Conservation (phyloP, 1,140 invertebrate species). For the Rhizoglyphus robini region DNA sequence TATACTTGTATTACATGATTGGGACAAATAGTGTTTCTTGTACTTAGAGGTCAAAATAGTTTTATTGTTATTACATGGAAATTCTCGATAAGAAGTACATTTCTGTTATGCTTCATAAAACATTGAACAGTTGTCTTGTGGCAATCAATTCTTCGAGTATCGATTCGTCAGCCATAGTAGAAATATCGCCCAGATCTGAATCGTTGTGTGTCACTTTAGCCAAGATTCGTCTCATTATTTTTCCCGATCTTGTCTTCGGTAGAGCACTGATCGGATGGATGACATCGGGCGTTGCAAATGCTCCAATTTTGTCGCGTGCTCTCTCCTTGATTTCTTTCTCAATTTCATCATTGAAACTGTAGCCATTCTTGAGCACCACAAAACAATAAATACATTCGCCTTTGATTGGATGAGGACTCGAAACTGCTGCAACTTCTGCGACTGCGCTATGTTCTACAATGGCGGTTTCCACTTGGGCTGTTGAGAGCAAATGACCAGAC, state of each 20-base stretch:
- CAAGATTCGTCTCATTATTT: too few species aligned
- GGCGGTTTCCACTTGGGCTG: constrained; percentile 70
- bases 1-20: too few species aligned
- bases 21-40: too few species aligned
- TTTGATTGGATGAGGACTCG: too few species aligned
- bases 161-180: constrained; percentile 72
- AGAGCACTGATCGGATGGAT: constrained; percentile 78
- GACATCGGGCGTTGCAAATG: constrained; percentile 86
- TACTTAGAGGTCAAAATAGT: too few species aligned
- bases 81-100: too few species aligned
- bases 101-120: neutral
- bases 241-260: constrained; percentile 93
- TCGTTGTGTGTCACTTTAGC: constrained; percentile 80
- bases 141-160: constrained; percentile 54
- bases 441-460: constrained; percentile 65
- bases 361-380: too few species aligned
- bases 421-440: constrained; percentile 86
- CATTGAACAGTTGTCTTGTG: constrained; percentile 12
- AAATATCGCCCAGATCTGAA: constrained; percentile 73
- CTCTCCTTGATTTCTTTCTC: constrained; percentile 46
- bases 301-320: constrained; percentile 82
- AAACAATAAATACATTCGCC: too few species aligned
- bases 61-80: too few species aligned
- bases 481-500: too few species aligned
- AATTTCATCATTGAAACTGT: constrained; percentile 31